Evolutionary conservation across 2,888 invertebrate genomes (phyloP), one percentile per base, ranked within the genome.

Genomic region (Charanyca ferruginea): DNA sequence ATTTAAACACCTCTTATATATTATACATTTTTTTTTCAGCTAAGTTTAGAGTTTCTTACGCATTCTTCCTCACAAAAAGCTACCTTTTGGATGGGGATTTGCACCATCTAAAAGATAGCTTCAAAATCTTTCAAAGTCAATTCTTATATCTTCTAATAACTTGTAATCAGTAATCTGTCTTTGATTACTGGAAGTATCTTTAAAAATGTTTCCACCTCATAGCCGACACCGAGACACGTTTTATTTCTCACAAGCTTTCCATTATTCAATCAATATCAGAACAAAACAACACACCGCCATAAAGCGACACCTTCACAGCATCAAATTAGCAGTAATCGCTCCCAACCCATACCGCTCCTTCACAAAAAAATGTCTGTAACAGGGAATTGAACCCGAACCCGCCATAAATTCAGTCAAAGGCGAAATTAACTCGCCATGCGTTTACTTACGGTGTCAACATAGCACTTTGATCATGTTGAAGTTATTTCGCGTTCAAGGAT

Each of bases 351-450:
- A 61, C 64, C 42, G 63, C 63, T 20, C 20, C 48, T 57, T 53
- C 64, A 60, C 65, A 77, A 83, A 77, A 66, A 81, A 81, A 74
- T 65, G 66, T 81, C 82, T 80, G 66, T 80, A 80, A 76, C 82
- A 78, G 77, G 76, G 83, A 79, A 85, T 85, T 79, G 85, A 83
- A 84, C 80, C 76, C 73, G 67, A 72, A 76, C 78, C 77, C 83
- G 77, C 84, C 82, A 87, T 85, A 87, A 90, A 87, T 88, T 85
- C 83, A 87, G 83, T 86, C 84, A 80, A 84, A 85, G 85, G 83
- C 84, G 84, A 93, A 93, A 94, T 94, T 92, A 94, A 90, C 92
- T 87, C 92, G 87, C 89, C 93, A 87, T 91, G 90, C 90, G 92
- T 88, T 89, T 88, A 88, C 87, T 87, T 83, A 85, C 86, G 88